A percentile compares a stretch with the other conserved stretches of the same genome.
Evolutionary conservation across 2,797 vertebrate species (phyloP).

Genomic region (Diceros bicornis): DNA sequence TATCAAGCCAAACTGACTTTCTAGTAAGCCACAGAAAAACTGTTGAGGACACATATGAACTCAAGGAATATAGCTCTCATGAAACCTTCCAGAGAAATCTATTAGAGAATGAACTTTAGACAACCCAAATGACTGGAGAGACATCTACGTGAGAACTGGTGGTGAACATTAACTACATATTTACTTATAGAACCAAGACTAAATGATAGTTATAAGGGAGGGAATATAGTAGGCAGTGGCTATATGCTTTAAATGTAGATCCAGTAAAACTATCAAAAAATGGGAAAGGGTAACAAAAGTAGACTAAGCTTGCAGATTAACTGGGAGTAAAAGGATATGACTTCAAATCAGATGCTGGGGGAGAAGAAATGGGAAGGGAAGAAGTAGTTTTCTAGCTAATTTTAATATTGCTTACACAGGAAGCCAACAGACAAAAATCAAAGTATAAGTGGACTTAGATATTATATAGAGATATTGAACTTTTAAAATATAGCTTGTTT

Average conservation of each 20-base stretch:
- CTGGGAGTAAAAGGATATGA: background rate
- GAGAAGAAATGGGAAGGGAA: background rate
- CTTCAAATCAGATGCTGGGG: slow-evolving; percentile 38
- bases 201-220: background rate
- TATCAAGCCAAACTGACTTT: slow-evolving; percentile 58
- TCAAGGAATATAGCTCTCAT: slow-evolving; percentile 44
- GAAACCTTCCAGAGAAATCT: slow-evolving; percentile 16
- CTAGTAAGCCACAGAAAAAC: slow-evolving; percentile 27
- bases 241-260: background rate
- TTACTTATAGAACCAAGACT: slow-evolving; percentile 49
- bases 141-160: slow-evolving; percentile 15
- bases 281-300: background rate
- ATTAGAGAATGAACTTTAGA: slow-evolving; percentile 47
- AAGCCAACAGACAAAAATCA: background rate
- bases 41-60: slow-evolving; percentile 16
- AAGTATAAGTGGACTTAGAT: background rate
- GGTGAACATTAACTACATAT: background rate
- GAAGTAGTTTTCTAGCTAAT: background rate
- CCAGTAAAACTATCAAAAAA: slow-evolving; percentile 25
- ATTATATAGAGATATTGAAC: background rate
- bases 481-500: slow-evolving; percentile 47
- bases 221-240: background rate
- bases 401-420: slow-evolving; percentile 9
- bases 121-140: background rate
- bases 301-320: slow-evolving; percentile 13